A percentile compares a stretch with the other conserved stretches of the same genome.
Conservation (phyloP, 2,113 vertebrate genomes). For the Dryoscopus gambensis region DNA sequence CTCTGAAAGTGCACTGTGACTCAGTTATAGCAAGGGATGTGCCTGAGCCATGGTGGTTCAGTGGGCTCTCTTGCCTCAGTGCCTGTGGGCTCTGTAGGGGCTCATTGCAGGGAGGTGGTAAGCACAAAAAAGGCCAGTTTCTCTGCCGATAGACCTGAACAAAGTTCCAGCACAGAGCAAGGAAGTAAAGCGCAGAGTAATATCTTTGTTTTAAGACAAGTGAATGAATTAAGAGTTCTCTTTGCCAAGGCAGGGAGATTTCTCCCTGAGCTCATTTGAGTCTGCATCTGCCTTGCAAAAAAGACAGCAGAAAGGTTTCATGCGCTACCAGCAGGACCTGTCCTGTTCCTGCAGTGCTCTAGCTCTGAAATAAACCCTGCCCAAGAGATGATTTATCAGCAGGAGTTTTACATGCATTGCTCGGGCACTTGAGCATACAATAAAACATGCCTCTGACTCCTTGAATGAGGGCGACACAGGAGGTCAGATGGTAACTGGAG, state of each 20-base stretch:
- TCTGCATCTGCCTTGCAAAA: not conserved
- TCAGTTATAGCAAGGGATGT: not conserved
- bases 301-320: not conserved
- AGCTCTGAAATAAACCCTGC: not conserved
- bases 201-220: not conserved
- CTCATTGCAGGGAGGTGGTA: not conserved
- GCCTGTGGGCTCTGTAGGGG: not conserved
- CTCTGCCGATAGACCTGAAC: not conserved
- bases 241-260: not conserved
- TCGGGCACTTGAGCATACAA: not conserved
- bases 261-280: not conserved
- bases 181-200: not conserved
- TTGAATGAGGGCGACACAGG: not conserved
- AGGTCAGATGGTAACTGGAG: not conserved
- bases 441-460: not conserved
- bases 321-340: not conserved
- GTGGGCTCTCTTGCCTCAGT: not conserved
- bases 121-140: not conserved
- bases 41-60: not conserved
- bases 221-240: not conserved
- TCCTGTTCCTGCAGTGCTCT: not conserved
- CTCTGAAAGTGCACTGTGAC: not conserved
- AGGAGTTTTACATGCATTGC: not conserved
- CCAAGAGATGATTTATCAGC: not conserved
- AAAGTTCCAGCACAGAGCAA: not conserved